Evolutionary conservation across 2,797 vertebrate genomes (phyloP).

Genomic region (Cuculus canorus): DNA sequence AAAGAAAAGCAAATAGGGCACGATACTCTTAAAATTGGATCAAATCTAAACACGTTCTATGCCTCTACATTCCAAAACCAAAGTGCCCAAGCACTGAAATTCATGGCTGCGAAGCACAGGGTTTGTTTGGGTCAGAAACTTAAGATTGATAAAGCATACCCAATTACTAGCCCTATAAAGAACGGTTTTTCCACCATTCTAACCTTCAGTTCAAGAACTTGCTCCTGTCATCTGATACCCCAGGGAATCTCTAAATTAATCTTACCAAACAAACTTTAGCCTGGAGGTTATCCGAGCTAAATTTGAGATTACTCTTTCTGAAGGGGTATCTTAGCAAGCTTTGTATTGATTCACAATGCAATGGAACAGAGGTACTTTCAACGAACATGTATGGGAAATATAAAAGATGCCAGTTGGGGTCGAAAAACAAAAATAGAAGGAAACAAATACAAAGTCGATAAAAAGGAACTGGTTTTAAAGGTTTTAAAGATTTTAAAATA

Average conservation of each 20-base stretch:
- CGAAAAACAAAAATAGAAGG: background rate
- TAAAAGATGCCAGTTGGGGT: background rate
- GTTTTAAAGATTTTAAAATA: too few relatives aligned
- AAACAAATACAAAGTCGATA: background rate
- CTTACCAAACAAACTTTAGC: background rate
- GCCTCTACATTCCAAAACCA: background rate
- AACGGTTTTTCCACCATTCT: background rate
- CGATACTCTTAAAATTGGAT: background rate
- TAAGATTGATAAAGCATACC: background rate
- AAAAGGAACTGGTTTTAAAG: background rate
- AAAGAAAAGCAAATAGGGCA: background rate
- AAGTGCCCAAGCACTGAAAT: background rate
- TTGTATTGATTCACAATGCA: background rate
- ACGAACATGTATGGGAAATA: background rate
- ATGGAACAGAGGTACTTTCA: background rate
- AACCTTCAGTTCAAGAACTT: background rate
- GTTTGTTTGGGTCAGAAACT: background rate
- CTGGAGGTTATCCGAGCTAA: background rate
- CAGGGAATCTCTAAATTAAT: background rate
- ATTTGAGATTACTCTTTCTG: background rate
- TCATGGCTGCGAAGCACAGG: background rate
- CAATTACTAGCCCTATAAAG: background rate
- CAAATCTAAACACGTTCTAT: background rate
- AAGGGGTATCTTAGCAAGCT: background rate
- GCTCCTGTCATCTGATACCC: background rate